Evolutionary conservation across 2,797 vertebrate genomes (phyloP), one percentile per base, ranked within the genome.

Genomic region (Gymnothorax reevesii): DNA sequence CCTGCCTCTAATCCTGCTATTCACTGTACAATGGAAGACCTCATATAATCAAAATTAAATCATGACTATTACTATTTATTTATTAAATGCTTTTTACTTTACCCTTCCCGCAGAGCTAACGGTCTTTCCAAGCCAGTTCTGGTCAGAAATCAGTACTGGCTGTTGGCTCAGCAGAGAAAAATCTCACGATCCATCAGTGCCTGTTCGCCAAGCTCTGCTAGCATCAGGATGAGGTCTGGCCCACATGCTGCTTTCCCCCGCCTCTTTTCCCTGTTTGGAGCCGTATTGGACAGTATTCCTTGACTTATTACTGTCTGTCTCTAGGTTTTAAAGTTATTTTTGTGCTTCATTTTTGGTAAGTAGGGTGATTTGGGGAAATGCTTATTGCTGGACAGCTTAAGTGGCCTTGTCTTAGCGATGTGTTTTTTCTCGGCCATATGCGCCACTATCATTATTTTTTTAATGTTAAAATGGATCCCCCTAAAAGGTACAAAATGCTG

Each of bases 351-450:
- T 49, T 75, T 82, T 17, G 69, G 22, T 33, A 71, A 33, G 57
- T 20, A 57, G 54, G 60, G 59, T 64, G 85, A 82, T 60, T 4
- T 12, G 27, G 13, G 17, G 60, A 13, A 15, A 52, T 15, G 25
- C 42, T 59, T 77, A 75, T 57, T 75, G 71, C 86, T 59, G 62
- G 80, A 59, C 71, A 66, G 55, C 27, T n/a, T 17, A 42, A 57
- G 71, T 73, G 80, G 55, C 15, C 22, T 75, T 13, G 60, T 7
- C 10, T 17, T 7, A 42, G 22, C 75, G 2, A 22, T 20, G 17
- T 79, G 75, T 20, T 54, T 79, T 49, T 42, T 27, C 62, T 49
- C 20, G 25, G 55, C 80, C 80, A 25, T 82, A 27, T 25, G 55
- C 25, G 59, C 80, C 2, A 25, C 57, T 59, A 25, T 42, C 33